phyloP scores from a whole-genome alignment of 2,113 vertebrate species.

The Hoplias malabaricus region DNA sequence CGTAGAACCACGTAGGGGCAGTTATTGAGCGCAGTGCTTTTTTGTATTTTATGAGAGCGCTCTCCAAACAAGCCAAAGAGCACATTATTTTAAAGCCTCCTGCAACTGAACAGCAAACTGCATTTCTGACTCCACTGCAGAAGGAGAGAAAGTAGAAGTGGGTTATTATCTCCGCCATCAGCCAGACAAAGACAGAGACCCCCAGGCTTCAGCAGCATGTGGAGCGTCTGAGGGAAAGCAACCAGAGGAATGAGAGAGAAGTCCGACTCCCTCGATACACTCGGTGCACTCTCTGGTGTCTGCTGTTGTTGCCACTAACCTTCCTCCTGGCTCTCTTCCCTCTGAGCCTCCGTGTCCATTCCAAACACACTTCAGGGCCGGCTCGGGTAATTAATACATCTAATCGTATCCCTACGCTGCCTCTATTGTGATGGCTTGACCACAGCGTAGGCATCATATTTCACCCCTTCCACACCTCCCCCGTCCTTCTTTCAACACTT shows the following conservation, averaged over 20 bases:
- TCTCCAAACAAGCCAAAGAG: neutral
- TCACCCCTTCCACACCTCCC: conserved; percentile 45
- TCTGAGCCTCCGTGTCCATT: conserved; percentile 41
- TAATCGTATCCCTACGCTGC: conserved; percentile 82
- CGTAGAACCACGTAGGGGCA: neutral
- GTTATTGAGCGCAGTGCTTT: neutral
- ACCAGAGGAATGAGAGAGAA: conserved; percentile 63
- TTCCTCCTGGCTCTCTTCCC: conserved; percentile 59
- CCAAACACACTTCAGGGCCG: conserved; percentile 67
- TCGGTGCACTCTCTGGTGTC: conserved; percentile 57
- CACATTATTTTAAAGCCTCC: neutral
- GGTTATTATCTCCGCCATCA: conserved; percentile 42
- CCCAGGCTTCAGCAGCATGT: conserved; percentile 63
- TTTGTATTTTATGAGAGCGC: neutral
- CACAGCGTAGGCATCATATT: conserved; percentile 82
- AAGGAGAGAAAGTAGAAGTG: neutral
- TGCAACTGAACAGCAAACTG: neutral
- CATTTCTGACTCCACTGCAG: neutral
- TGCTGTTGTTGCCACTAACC: conserved; percentile 64
- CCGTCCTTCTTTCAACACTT: conserved; percentile 30
- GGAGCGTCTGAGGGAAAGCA: conserved; percentile 64
- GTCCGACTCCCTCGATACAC: conserved; percentile 62
- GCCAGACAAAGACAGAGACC: conserved; percentile 58
- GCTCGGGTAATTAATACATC: conserved; percentile 82
- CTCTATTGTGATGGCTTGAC: conserved; percentile 82